These are phyloP conservation scores for Sitta europaea DNA, from an alignment of 2,113 vertebrate species.

Conservation along the genomic window DNA sequence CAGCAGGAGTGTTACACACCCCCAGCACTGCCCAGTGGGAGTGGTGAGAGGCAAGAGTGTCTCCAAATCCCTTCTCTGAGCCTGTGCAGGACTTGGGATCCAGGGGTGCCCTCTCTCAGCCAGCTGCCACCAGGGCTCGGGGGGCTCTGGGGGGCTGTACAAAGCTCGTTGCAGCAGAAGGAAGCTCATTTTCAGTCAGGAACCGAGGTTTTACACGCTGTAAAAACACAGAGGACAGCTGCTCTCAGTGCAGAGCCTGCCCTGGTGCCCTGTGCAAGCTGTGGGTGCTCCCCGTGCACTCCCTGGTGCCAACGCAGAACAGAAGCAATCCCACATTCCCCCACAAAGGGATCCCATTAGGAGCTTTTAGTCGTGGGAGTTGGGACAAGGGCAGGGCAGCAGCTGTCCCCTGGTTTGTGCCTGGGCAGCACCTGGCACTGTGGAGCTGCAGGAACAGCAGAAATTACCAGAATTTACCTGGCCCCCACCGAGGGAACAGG, in stretches of 20 bases:
- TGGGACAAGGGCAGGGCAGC: background rate
- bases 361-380: too few species aligned
- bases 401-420: rapidly evolving
- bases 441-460: background rate
- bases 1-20: too few species aligned
- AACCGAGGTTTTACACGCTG: rapidly evolving
- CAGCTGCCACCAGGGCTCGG: rapidly evolving
- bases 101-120: rapidly evolving
- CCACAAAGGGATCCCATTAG: rapidly evolving
- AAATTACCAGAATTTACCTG: background rate
- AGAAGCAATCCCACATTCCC: background rate
- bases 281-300: background rate
- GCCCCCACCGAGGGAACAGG: rapidly evolving
- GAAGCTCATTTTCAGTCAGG: background rate
- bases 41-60: rapidly evolving
- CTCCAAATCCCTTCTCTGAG: background rate
- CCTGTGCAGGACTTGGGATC: rapidly evolving
- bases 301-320: background rate
- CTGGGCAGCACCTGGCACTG: rapidly evolving
- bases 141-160: background rate
- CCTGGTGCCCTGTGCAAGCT: background rate
- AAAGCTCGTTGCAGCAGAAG: background rate
- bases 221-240: background rate
- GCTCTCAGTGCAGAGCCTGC: background rate
- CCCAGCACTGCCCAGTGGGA: rapidly evolving